These are phyloP conservation scores for Seriola dumerili DNA, from an alignment of 2,113 vertebrate species.

Conservation along the genomic window DNA sequence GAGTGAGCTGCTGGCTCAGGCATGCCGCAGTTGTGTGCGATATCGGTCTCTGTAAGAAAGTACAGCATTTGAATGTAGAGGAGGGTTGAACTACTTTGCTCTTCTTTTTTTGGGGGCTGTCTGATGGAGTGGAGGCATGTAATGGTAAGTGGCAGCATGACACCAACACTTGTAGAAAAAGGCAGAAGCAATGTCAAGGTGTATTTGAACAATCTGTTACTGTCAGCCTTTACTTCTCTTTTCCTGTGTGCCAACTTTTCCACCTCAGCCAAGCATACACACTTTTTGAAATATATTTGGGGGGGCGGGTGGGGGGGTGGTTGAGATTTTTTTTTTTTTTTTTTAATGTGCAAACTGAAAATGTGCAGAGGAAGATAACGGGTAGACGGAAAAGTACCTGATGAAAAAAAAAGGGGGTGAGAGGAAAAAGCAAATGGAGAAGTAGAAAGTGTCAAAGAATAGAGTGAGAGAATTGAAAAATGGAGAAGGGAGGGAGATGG, in stretches of 20 bases:
- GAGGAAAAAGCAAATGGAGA: background rate
- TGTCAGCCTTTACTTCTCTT: background rate
- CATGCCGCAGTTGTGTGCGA: background rate
- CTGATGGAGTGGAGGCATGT: background rate
- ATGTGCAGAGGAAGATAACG: background rate
- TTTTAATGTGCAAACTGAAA: background rate
- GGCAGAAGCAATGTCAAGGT: background rate
- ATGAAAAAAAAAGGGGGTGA: background rate
- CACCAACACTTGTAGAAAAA: background rate
- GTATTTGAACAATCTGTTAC: slow-evolving; percentile 1
- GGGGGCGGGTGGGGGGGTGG: too few species aligned
- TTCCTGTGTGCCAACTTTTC: background rate
- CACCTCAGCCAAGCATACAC: too few species aligned
- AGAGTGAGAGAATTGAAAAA: background rate
- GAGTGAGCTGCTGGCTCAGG: background rate
- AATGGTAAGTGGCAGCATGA: background rate
- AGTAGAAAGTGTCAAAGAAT: background rate
- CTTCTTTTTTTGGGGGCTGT: background rate
- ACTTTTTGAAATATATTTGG: background rate
- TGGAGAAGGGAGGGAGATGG: background rate
- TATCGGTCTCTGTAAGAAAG: too few species aligned
- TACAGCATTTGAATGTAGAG: background rate
- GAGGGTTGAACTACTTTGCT: background rate
- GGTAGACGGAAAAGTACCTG: background rate
- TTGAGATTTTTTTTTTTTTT: background rate